Evolutionary conservation across 2,888 invertebrate genomes (phyloP), one percentile per base, ranked within the genome.

Genomic region (Lutraria lutraria): DNA sequence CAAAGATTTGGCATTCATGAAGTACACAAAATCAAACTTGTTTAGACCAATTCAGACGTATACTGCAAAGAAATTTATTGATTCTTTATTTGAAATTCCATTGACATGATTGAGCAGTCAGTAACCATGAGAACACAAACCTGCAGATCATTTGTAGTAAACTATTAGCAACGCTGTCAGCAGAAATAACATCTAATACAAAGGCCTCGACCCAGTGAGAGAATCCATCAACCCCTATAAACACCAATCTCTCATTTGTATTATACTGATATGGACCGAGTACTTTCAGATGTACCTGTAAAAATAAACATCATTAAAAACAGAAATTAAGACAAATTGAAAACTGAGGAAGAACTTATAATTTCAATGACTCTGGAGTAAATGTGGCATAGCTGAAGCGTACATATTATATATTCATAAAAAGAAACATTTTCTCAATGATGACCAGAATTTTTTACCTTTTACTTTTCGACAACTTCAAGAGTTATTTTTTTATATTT

Each of bases 141-240:
- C 91, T 91, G 90, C 88, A 86, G 8, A 92, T 88, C 63, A 92
- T 56, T 54, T 86, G 83, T 15, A 91, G 68, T 3, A 92, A 43
- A 82, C 86, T 86, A 13, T 89, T 85, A 13, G 86, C 88, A 31
- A 92, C 76, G 10, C 85, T 81, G 19, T 88, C 76, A 21, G 87
- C 60, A 19, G 92, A 90, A 12, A 91, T 31, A 83, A 31, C 82
- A 19, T 92, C 90, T 60, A 92, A 43, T 0, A 92, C 83, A 83
- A 89, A 89, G 10, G 91, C 90, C 60, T 92, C 92, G 6, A 86
- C 81, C 92, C 92, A 92, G 83, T 86, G 85, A 16, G 90, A 88
- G 63, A 80, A 60, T 10, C 88, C 54, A 82, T 91, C 92, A 6
- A 91, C 56, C n/a, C 80, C 90, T 52, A 85, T 68, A 53, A 92